These are phyloP conservation scores for Malacoctenus gilli DNA, from an alignment of 2,797 vertebrate species.

Conservation along the genomic window DNA sequence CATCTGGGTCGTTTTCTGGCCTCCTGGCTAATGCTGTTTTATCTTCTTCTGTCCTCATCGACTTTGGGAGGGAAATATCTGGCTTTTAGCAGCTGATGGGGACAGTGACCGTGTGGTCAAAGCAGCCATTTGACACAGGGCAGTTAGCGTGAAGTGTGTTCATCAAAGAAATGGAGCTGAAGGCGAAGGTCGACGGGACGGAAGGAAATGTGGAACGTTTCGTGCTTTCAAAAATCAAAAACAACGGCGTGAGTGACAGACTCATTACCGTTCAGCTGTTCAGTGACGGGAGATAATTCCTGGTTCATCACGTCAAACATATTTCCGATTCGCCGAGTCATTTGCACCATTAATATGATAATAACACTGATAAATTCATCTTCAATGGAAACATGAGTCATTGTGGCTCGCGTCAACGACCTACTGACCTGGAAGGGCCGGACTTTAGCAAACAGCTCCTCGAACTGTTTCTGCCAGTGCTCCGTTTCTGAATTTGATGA, in stretches of 20 bases:
- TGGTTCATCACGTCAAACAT: neutral
- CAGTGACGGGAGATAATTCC: neutral
- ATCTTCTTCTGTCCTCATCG: neutral
- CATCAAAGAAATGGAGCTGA: neutral
- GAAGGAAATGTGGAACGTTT: neutral
- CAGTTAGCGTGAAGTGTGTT: neutral
- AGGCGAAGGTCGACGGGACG: neutral
- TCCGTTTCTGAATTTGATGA: conserved; percentile 42
- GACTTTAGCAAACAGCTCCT: conserved; percentile 70
- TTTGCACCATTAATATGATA: neutral
- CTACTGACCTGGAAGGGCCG: conserved; percentile 76
- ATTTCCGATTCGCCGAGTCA: neutral
- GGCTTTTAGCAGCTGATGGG: neutral
- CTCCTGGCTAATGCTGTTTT: neutral
- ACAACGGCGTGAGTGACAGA: neutral
- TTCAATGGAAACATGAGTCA: neutral
- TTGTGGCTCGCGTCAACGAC: neutral
- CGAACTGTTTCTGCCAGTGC: conserved; percentile 67
- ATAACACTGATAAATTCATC: neutral
- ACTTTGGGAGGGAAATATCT: neutral
- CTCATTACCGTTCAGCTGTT: neutral
- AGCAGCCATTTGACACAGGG: neutral
- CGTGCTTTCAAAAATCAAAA: conserved; percentile 2
- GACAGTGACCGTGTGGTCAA: neutral
- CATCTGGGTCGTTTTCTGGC: neutral